Evolutionary conservation across 2,888 invertebrate genomes (phyloP).

Genomic region (Ormia ochracea): DNA sequence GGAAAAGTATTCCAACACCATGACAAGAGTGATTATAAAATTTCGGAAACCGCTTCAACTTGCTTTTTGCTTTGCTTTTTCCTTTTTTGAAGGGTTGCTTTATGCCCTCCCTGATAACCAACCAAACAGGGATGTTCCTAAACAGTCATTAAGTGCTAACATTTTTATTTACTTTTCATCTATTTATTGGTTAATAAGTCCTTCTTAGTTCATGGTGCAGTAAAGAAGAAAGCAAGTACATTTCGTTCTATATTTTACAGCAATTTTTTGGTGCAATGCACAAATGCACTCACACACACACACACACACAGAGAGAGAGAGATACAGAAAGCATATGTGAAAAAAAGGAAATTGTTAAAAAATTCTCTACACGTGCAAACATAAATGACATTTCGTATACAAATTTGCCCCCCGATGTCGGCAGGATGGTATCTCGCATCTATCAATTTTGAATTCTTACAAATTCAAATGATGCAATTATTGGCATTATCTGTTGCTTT

Average conservation of each 20-base stretch:
- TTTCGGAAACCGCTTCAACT: too few species aligned
- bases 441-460: too few species aligned
- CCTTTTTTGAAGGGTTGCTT: too few species aligned
- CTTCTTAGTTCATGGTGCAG: constrained; percentile 30
- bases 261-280: constrained; percentile 47
- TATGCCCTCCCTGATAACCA: too few species aligned
- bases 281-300: neutral
- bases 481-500: too few species aligned
- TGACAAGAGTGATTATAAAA: too few species aligned
- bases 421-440: too few species aligned
- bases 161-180: neutral
- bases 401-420: neutral
- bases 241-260: constrained; percentile 45
- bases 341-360: neutral
- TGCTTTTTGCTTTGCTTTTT: too few species aligned
- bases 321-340: neutral
- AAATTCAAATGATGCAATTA: too few species aligned
- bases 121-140: neutral
- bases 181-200: constrained; percentile 34
- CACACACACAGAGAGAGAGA: neutral
- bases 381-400: constrained; percentile 10
- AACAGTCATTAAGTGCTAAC: neutral
- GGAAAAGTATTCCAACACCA: too few species aligned
- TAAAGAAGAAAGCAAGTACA: constrained; percentile 18
- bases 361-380: too few species aligned